These are phyloP conservation scores for Talpa occidentalis DNA, from an alignment of 2,113 vertebrate genomes.

Conservation along the genomic window DNA sequence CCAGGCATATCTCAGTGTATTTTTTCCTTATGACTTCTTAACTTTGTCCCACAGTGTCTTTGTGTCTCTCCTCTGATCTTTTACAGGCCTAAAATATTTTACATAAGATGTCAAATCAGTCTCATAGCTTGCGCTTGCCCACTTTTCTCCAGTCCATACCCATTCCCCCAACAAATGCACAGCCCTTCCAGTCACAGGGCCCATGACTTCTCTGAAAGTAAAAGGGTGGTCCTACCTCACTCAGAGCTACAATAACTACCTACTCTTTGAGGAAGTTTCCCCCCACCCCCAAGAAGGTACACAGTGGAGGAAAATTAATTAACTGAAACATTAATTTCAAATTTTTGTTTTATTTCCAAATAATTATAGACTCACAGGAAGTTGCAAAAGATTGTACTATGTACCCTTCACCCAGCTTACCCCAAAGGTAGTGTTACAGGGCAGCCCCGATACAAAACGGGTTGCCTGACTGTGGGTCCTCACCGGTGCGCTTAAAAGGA, in stretches of 20 bases:
- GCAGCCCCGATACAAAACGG: too few relatives aligned
- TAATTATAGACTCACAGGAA: neutral
- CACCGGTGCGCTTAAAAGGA: too few relatives aligned
- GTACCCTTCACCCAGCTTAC: neutral
- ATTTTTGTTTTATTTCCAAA: conserved; percentile 6
- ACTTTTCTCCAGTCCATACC: neutral
- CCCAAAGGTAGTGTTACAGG: neutral
- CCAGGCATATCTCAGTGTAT: neutral
- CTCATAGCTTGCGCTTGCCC: neutral
- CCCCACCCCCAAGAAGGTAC: neutral
- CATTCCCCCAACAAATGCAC: neutral
- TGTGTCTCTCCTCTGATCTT: neutral
- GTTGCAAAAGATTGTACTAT: neutral
- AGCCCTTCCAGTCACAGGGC: neutral
- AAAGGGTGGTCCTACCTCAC: neutral
- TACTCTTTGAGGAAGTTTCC: neutral
- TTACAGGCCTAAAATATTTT: neutral
- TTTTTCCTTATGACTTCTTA: neutral
- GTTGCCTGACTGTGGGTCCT: too few relatives aligned
- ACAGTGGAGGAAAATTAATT: neutral
- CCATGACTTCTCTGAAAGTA: neutral
- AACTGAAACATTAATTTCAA: neutral
- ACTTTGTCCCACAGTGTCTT: neutral
- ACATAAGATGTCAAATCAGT: neutral
- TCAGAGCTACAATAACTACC: neutral